Evolutionary conservation across 1,140 invertebrate species (phyloP).

Genomic region (Agrilus planipennis): DNA sequence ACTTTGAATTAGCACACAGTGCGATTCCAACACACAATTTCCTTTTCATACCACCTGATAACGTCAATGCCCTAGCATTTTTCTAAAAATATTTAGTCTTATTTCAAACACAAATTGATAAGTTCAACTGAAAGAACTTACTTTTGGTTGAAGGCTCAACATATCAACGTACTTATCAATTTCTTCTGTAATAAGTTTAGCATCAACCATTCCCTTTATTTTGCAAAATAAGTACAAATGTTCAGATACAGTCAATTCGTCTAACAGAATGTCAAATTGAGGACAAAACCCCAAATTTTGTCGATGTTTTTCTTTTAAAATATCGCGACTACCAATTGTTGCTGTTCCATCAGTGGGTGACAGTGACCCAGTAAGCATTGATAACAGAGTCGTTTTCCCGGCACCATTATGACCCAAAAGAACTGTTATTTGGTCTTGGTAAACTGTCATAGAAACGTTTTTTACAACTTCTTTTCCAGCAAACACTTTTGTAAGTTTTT

Average conservation of each 20-base stretch:
- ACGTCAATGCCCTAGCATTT: slow-evolving; percentile 40
- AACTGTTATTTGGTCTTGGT: slow-evolving; percentile 50
- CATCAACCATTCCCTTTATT: slow-evolving; percentile 51
- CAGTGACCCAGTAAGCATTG: slow-evolving; percentile 63
- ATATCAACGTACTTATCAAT: slow-evolving; percentile 51
- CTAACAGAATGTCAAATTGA: slow-evolving; percentile 90
- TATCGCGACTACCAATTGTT: slow-evolving; percentile 53
- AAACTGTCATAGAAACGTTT: slow-evolving; percentile 52
- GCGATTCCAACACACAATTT: slow-evolving; percentile 71
- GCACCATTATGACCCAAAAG: slow-evolving; percentile 69
- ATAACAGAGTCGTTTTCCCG: slow-evolving; percentile 65
- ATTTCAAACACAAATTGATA: neutral
- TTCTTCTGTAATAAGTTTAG: slow-evolving; percentile 40
- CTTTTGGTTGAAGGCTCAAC: slow-evolving; percentile 49
- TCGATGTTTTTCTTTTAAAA: slow-evolving; percentile 48
- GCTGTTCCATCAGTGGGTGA: slow-evolving; percentile 57
- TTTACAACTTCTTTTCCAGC: slow-evolving; percentile 42
- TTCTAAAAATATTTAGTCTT: slow-evolving; percentile 13
- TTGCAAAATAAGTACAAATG: slow-evolving; percentile 80
- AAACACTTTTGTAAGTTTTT: too few species aligned
- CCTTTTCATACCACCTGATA: slow-evolving; percentile 79
- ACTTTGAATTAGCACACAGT: slow-evolving; percentile 51
- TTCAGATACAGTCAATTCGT: slow-evolving; percentile 78
- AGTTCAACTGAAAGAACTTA: slow-evolving; percentile 11
- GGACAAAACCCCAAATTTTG: slow-evolving; percentile 76